Base-by-base conservation (phyloP, 1,140 invertebrate species). In the Tetragnatha versicolor region DNA sequence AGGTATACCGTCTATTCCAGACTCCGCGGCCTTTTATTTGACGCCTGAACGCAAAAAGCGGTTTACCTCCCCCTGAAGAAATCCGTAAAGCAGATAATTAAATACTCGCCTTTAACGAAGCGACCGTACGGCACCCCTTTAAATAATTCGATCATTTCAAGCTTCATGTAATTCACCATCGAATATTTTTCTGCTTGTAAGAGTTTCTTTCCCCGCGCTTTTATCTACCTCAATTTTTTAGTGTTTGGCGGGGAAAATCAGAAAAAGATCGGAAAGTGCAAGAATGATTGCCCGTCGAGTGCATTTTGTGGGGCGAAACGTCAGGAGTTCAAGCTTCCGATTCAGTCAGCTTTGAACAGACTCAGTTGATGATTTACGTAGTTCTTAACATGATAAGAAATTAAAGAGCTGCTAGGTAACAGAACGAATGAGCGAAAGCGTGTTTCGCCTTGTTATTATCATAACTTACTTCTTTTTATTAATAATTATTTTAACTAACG, bases 91-190 rank as follows among this genome's bases (percentile, higher is more conserved):
- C 35, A 73, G 53, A 73, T 73, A 73, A 73, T 73, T 73, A 73
- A 60, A 73, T 73, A 73, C 47, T 27, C 22, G 31, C n/a, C 69
- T 73, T 60, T 73, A 60, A 61, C 22, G 53, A 73, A 58, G 47
- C 45, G 22, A 42, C 35, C 60, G 20, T 25, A 2, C 2, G 9
- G 31, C 3, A 27, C 17, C 55, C 49, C 69, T 73, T 73, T 60
- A 73, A 73, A 73, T 73, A 73, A 73, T 73, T 73, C 69, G 55
- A 73, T 73, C 69, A 73, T 73, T 73, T 73, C 39, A 60, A 37
- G 69, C 69, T 73, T 73, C 53, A 49, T 73, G 35, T 61, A 60
- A 42, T 60, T 73, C 47, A 5, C 53, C 47, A 10, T 45, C 49
- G 17, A 35, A 35, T 51, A 42, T 69, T 53, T 69, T 69, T 58